Evolutionary conservation across 1,140 invertebrate genomes (phyloP).

Genomic region (Drosophila erecta): DNA sequence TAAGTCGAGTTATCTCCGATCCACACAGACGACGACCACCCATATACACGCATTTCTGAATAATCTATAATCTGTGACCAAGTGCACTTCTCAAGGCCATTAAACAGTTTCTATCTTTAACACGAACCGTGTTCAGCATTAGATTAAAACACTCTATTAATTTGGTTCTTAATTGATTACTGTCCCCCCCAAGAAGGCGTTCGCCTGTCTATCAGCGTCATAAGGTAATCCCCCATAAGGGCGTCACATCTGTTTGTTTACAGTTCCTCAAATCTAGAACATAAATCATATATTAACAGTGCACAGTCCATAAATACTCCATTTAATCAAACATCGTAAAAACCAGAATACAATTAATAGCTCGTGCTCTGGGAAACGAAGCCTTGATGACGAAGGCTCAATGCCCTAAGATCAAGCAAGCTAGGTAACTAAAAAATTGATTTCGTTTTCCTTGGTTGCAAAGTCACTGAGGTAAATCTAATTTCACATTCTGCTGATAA

Average conservation of each 20-base stretch:
- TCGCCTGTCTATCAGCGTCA: slow-evolving; percentile 6
- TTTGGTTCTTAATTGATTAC: slow-evolving; percentile 23
- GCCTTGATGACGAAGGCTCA: background rate
- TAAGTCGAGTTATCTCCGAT: slow-evolving; percentile 41
- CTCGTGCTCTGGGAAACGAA: background rate
- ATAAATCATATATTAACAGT: slow-evolving; percentile 35
- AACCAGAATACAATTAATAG: slow-evolving; percentile 13
- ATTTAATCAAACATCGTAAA: slow-evolving; percentile 25
- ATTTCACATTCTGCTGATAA: too few relatives aligned
- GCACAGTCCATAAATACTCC: slow-evolving; percentile 38
- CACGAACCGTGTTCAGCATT: slow-evolving; percentile 14
- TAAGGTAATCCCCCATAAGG: slow-evolving; percentile 15
- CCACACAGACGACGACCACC: slow-evolving; percentile 3
- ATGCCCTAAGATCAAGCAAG: slow-evolving; percentile 9
- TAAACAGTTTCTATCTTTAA: slow-evolving; percentile 32
- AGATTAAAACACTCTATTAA: slow-evolving; percentile 19
- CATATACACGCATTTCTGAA: slow-evolving; percentile 6
- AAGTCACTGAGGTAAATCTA: background rate
- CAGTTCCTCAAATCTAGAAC: slow-evolving; percentile 22
- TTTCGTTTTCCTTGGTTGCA: background rate
- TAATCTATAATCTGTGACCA: slow-evolving; percentile 38
- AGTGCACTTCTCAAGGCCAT: slow-evolving; percentile 39
- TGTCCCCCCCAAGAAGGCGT: background rate
- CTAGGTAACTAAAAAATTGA: background rate
- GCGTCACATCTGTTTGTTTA: slow-evolving; percentile 20